These are phyloP conservation scores for Styela plicata DNA, from an alignment of 23 tunicate species.

Conservation along the genomic window DNA sequence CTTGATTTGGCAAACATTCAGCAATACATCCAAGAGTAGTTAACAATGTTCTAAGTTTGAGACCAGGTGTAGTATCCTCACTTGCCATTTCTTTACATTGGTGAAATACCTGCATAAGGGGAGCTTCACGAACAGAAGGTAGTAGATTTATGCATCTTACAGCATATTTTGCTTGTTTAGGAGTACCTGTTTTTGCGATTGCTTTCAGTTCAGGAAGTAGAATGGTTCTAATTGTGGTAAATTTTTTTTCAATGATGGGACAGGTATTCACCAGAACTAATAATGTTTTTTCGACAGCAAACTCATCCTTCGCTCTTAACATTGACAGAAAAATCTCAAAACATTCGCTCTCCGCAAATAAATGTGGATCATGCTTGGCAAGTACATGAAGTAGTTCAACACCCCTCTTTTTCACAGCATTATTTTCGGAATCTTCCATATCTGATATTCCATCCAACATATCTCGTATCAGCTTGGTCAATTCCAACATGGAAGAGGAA, in stretches of 20 bases:
- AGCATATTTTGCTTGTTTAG: constrained; percentile 71
- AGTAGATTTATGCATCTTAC: constrained; percentile 62
- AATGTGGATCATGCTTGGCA: constrained; percentile 50
- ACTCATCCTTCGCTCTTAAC: constrained; percentile 41
- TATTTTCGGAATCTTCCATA: constrained; percentile 43
- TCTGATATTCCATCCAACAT: constrained; percentile 58
- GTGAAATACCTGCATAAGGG: constrained; percentile 80
- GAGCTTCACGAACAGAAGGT: constrained; percentile 58
- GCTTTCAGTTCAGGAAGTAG: constrained; percentile 65
- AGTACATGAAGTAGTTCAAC: constrained; percentile 62
- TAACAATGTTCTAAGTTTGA: constrained; percentile 43
- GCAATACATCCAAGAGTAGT: constrained; percentile 87
- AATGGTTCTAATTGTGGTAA: constrained; percentile 57
- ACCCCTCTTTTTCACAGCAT: constrained; percentile 39
- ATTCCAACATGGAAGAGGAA: constrained; percentile 44
- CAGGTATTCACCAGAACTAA: constrained; percentile 58
- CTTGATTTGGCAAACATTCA: constrained; percentile 64
- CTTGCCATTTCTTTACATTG: constrained; percentile 59
- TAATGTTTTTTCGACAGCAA: constrained; percentile 49
- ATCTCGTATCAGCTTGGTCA: constrained; percentile 54
- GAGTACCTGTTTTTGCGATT: constrained; percentile 72
- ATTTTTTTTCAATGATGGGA: constrained; percentile 54
- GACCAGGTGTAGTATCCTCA: constrained; percentile 12
- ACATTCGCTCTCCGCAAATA: constrained; percentile 62
- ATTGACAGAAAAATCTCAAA: constrained; percentile 58